A percentile compares a stretch with the other conserved stretches of the same genome.
phyloP scores from a whole-genome alignment of 2,797 vertebrate species.

The Gymnopithys bicolor region DNA sequence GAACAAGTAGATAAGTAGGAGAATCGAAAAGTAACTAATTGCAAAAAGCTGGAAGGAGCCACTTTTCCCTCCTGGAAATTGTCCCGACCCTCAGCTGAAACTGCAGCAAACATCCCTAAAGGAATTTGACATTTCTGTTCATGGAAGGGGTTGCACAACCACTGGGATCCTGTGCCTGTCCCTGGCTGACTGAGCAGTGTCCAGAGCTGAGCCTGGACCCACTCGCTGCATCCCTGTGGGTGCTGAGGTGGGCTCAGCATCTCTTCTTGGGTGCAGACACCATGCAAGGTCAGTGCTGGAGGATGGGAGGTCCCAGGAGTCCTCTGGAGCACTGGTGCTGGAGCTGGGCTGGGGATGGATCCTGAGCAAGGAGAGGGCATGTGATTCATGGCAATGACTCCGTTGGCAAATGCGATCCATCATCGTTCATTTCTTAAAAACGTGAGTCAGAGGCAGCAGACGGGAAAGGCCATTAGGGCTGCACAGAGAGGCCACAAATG shows the following conservation, averaged over 20 bases:
- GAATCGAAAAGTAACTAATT: fast-evolving
- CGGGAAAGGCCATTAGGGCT: background rate
- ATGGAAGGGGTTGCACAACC: background rate
- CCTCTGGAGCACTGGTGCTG: background rate
- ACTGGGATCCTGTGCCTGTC: background rate
- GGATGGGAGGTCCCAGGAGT: background rate
- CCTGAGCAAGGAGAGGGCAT: background rate
- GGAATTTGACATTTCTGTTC: background rate
- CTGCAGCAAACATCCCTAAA: fast-evolving
- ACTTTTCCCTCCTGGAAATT: background rate
- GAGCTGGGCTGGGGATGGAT: background rate
- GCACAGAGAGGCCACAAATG: fast-evolving
- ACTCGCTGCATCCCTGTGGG: fast-evolving
- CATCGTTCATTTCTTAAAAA: background rate
- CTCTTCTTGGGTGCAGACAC: background rate
- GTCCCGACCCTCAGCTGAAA: background rate
- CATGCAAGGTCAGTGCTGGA: fast-evolving
- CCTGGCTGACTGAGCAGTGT: fast-evolving
- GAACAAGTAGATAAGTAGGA: background rate
- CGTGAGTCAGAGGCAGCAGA: background rate
- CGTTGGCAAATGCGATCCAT: background rate
- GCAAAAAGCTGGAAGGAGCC: background rate
- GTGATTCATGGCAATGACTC: background rate
- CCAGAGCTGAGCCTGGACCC: background rate
- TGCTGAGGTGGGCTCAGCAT: background rate